Base-by-base conservation (phyloP, 2,113 vertebrate species). In the Maccullochella peelii region DNA sequence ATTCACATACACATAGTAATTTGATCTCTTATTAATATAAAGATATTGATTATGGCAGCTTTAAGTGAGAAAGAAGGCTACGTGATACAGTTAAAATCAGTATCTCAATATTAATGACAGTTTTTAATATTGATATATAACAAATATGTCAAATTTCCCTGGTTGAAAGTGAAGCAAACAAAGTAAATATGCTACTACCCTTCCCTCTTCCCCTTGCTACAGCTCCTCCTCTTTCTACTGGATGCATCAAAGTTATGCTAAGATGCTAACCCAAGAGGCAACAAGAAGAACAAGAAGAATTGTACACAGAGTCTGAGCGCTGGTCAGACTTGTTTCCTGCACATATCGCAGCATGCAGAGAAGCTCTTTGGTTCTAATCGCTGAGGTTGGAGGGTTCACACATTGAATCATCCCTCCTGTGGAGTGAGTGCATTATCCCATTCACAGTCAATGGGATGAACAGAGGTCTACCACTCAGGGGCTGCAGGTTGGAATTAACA, bases 381-480 rank as follows among this genome's bases (percentile, higher is more conserved):
- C 62, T 2, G 55, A 70, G 79, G 54, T 68, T 16, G 25, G 25
- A 40, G 33, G 66, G 75, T 62, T 68, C 81, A 76, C 73, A 78
- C 36, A 63, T 40, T 55, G 71, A 85, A 75, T 69, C 47, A 36
- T 27, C 14, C 74, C 58, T 67, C 66, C 61, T 25, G 80, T 52
- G 38, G 66, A 82, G 66, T 0, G 8, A 68, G 59, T 38, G 59
- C 30, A 73, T 73, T 71, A 62, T 77, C 77, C 54, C 23, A 49
- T 61, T 75, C 54, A 61, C 54, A 61, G 80, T 66, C 25, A 52
- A 36, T 20, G 21, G 69, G 75, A 81, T 82, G 80, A 88, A 83
- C 57, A 75, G 54, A 86, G 73, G 80, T 52, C 42, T 25, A 50
- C 23, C 47, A 42, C 63, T 75, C 14, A 30, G 25, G 59, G 62